phyloP scores from a whole-genome alignment of 1,140 invertebrate genomes.

The Sinonovacula constricta region DNA sequence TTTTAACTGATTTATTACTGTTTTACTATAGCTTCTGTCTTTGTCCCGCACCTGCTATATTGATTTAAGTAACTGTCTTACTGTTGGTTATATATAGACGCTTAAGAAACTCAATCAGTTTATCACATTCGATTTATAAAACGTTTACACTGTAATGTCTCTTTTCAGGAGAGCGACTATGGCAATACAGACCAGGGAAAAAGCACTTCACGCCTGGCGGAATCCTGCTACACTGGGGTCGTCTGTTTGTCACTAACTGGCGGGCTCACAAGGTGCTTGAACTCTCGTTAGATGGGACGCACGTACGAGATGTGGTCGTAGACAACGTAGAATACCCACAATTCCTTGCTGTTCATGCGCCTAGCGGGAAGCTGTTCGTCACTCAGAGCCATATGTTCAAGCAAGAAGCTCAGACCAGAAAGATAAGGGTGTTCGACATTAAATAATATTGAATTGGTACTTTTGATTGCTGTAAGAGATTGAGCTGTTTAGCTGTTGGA shows the following conservation, averaged over 20 bases:
- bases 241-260: constrained; percentile 42
- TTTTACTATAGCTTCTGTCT: too few species aligned
- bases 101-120: too few species aligned
- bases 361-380: constrained; percentile 7
- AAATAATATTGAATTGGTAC: too few species aligned
- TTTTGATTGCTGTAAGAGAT: too few species aligned
- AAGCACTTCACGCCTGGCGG: constrained; percentile 17
- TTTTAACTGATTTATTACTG: too few species aligned
- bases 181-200: constrained; percentile 8
- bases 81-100: too few species aligned
- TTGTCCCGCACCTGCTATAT: too few species aligned
- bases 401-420: constrained; percentile 30
- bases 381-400: constrained; percentile 37
- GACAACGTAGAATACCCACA: constrained; percentile 38
- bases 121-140: too few species aligned
- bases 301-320: constrained; percentile 35
- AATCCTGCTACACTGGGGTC: constrained; percentile 1
- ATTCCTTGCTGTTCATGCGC: constrained; percentile 7
- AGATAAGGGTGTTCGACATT: constrained; percentile 25
- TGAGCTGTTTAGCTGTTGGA: too few species aligned
- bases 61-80: too few species aligned
- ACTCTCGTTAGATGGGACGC: constrained; percentile 18
- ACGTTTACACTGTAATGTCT: too few species aligned
- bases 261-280: constrained; percentile 15
- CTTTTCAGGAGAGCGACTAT: constrained; percentile 25